Percentiles rank a stretch among this genome's conserved stretches.
Evolutionary conservation across 2,888 invertebrate genomes (phyloP).

Genomic region (Cheilosia scutellata): DNA sequence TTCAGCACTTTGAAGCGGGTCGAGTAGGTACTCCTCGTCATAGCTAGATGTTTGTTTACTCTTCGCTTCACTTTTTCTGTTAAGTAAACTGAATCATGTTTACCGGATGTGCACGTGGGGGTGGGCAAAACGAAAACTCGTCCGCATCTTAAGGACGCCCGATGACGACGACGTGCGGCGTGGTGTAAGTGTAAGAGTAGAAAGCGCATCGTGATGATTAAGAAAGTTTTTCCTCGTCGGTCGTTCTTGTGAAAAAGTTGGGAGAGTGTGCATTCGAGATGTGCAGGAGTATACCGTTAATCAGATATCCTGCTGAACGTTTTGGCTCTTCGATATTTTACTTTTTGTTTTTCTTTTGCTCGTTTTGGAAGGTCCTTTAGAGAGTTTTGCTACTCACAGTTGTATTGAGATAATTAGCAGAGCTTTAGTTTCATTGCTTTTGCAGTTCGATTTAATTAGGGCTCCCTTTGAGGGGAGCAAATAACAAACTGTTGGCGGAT

Average conservation of each 20-base stretch:
- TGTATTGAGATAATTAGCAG: slow-evolving; percentile 29
- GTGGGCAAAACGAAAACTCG: not conserved
- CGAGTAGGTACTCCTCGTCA: slow-evolving; percentile 1
- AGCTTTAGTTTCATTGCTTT: slow-evolving; percentile 46
- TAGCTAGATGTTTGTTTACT: slow-evolving; percentile 32
- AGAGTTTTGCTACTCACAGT: slow-evolving; percentile 1
- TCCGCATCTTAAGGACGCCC: slow-evolving; percentile 1
- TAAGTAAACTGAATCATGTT: slow-evolving; percentile 41
- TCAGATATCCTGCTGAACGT: slow-evolving; percentile 19
- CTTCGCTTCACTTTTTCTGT: slow-evolving; percentile 44
- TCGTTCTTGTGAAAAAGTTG: slow-evolving; percentile 2
- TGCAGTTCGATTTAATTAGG: slow-evolving; percentile 25
- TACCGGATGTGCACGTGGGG: not conserved
- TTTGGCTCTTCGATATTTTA: slow-evolving; percentile 1
- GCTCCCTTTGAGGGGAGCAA: not conserved
- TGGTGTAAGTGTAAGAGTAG: not conserved
- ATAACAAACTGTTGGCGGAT: not conserved
- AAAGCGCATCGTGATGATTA: slow-evolving; percentile 39
- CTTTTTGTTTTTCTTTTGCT: not conserved
- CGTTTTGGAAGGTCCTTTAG: not conserved
- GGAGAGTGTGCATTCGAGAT: not conserved
- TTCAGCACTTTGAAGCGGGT: slow-evolving; percentile 10
- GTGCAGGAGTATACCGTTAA: slow-evolving; percentile 3
- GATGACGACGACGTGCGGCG: no score
- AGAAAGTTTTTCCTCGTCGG: slow-evolving; percentile 37